phyloP scores from a whole-genome alignment of 2,797 vertebrate genomes.

The Chaetodon trifasciatus region DNA sequence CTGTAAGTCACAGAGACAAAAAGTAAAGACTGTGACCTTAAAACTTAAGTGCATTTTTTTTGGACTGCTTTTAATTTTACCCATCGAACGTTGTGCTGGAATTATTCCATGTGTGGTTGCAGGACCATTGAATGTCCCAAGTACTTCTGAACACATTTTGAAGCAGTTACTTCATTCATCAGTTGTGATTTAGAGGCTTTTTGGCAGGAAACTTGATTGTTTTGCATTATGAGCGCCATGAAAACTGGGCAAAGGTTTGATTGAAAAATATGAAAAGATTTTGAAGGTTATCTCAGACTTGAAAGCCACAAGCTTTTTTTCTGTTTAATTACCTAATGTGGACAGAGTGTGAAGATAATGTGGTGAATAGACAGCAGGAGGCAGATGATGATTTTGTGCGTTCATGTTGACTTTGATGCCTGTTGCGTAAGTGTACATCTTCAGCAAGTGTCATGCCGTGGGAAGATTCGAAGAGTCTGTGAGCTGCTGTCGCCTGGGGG shows the following conservation, averaged over 20 bases:
- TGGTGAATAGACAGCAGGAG: constrained; percentile 42
- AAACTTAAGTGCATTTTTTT: constrained; percentile 33
- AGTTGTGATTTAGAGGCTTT: constrained; percentile 50
- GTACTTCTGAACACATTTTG: constrained; percentile 41
- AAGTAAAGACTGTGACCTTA: constrained; percentile 42
- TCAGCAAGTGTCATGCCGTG: constrained; percentile 56
- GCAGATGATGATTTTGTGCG: constrained; percentile 53
- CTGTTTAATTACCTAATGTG: constrained; percentile 49
- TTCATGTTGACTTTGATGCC: constrained; percentile 65
- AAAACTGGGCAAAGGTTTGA: constrained; percentile 33
- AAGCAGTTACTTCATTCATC: constrained; percentile 37
- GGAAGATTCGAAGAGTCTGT: constrained; percentile 73
- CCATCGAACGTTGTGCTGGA: constrained; percentile 38
- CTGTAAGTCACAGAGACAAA: constrained; percentile 45
- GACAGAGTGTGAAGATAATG: constrained; percentile 48
- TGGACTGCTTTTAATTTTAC: constrained; percentile 35
- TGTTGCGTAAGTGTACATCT: constrained; percentile 53
- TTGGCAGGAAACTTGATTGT: constrained; percentile 40
- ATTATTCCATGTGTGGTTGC: constrained; percentile 43
- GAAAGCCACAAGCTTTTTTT: constrained; percentile 25
- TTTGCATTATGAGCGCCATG: constrained; percentile 41
- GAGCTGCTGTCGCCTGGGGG: constrained; percentile 68
- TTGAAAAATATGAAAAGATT: constrained; percentile 30
- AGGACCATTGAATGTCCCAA: constrained; percentile 55
- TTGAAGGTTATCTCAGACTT: constrained; percentile 35